Percentiles rank a stretch among this genome's conserved stretches.
phyloP scores from a whole-genome alignment of 2,888 invertebrate genomes.

The Gibbula magus region DNA sequence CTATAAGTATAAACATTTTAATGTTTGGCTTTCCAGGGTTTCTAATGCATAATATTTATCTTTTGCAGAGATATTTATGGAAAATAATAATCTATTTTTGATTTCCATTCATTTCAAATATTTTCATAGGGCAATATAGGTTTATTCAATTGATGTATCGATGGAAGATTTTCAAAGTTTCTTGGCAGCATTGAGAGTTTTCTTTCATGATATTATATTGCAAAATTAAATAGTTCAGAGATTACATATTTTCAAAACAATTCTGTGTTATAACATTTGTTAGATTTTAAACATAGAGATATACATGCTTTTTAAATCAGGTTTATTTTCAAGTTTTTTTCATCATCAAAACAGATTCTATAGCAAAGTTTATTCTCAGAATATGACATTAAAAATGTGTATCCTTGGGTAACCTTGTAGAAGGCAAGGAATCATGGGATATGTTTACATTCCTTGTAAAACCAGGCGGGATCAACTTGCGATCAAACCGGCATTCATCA shows the following conservation, averaged over 20 bases:
- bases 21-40: too few species aligned
- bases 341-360: background rate
- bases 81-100: too few species aligned
- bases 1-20: too few species aligned
- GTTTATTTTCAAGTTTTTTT: background rate
- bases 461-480: conserved; percentile 57
- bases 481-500: conserved; percentile 31
- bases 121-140: too few species aligned
- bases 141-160: too few species aligned
- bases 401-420: background rate
- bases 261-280: background rate
- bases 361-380: background rate
- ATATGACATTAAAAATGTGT: background rate
- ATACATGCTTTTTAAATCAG: too few species aligned
- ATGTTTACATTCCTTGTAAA: conserved; percentile 28
- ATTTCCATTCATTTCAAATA: too few species aligned
- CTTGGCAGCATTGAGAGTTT: too few species aligned
- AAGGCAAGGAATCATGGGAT: conserved; percentile 21
- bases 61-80: too few species aligned
- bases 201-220: background rate
- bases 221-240: too few species aligned
- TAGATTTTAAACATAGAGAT: background rate
- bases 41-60: too few species aligned
- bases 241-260: background rate
- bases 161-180: too few species aligned